Evolutionary conservation across 1,140 invertebrate genomes (phyloP).

Genomic region (Cataglyphis hispanica): DNA sequence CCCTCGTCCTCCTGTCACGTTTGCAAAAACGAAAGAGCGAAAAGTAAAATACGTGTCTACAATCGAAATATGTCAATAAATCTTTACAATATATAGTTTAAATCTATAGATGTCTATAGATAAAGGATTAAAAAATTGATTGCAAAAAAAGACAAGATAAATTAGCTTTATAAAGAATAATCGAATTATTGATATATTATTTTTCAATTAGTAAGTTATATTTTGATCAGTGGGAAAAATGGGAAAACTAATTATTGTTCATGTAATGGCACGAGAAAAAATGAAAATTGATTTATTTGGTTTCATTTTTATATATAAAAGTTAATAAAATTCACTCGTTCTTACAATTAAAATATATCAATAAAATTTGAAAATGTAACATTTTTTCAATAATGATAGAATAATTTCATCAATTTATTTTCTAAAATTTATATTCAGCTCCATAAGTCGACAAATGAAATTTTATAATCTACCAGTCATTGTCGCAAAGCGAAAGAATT

Average conservation of each 20-base stretch:
- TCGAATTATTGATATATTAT: slow-evolving; percentile 2
- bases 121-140: background rate
- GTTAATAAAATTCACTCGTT: slow-evolving; percentile 24
- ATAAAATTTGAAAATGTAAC: slow-evolving; percentile 8
- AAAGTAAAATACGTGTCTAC: slow-evolving; percentile 21
- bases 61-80: slow-evolving; percentile 20
- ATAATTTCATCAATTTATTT: slow-evolving; percentile 3
- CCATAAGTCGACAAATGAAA: background rate
- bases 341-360: slow-evolving; percentile 37
- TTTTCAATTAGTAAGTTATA: slow-evolving; percentile 24
- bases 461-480: background rate
- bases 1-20: background rate
- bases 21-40: background rate
- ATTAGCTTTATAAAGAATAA: slow-evolving; percentile 15
- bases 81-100: background rate
- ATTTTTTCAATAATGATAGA: background rate
- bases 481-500: background rate
- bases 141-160: background rate
- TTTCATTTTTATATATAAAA: slow-evolving; percentile 23
- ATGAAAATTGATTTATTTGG: background rate
- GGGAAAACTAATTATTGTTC: background rate
- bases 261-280: background rate
- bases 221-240: background rate
- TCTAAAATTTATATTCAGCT: slow-evolving; percentile 11
- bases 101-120: background rate